phyloP scores from a whole-genome alignment of 2,113 vertebrate genomes.

The Heteronetta atricapilla region DNA sequence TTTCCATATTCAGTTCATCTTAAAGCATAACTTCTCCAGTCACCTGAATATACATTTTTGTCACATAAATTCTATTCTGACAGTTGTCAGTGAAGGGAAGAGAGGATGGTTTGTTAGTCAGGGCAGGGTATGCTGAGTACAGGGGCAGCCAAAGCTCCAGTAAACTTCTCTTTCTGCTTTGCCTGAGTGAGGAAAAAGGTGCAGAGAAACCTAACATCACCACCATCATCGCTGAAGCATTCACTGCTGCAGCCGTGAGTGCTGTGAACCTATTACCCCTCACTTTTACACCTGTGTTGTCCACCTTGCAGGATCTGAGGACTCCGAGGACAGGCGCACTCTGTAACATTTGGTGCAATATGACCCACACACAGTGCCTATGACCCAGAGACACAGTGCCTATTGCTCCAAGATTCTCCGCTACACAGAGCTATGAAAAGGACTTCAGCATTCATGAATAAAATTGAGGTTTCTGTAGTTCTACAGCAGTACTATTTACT shows the following conservation, averaged over 20 bases:
- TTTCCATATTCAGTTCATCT: not conserved
- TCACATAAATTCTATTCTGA: not conserved
- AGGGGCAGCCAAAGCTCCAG: not conserved
- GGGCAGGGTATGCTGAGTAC: not conserved
- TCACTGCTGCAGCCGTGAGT: not conserved
- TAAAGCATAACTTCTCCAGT: not conserved
- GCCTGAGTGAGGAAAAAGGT: not conserved
- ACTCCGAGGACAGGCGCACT: not conserved
- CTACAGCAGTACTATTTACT: not conserved
- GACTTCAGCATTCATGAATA: not conserved
- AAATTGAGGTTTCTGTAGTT: not conserved
- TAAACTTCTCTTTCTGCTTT: not conserved
- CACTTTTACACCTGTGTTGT: not conserved
- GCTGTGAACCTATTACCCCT: not conserved
- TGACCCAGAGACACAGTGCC: not conserved
- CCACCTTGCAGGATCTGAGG: not conserved
- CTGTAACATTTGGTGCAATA: rapidly evolving
- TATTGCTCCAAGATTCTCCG: not conserved
- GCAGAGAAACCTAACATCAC: not conserved
- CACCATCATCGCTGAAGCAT: not conserved
- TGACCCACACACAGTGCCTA: not conserved
- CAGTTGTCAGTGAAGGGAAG: not conserved
- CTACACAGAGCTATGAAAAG: not conserved
- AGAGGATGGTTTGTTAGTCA: not conserved
- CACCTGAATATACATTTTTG: not conserved